phyloP scores from a whole-genome alignment of 2,888 invertebrate genomes.

The Diarsia rubi region DNA sequence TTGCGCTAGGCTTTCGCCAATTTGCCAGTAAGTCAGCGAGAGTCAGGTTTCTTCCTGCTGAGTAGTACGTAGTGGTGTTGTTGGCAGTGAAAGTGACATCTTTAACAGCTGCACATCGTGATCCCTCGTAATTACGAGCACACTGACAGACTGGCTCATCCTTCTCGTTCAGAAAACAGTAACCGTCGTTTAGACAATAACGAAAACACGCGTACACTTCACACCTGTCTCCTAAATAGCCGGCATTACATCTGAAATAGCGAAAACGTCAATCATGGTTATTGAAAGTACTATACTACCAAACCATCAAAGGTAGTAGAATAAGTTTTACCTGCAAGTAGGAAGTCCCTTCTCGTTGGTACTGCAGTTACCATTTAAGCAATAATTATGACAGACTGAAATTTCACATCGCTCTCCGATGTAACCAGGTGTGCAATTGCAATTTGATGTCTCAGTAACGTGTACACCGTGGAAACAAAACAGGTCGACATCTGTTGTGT shows the following conservation, averaged over 20 bases:
- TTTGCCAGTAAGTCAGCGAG: background rate
- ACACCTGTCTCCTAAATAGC: background rate
- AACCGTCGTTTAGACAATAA: background rate
- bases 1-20: background rate
- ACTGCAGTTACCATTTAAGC: background rate
- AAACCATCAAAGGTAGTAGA: background rate
- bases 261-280: background rate
- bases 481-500: background rate
- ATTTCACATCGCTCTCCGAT: background rate
- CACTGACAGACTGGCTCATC: background rate
- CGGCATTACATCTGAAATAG: background rate
- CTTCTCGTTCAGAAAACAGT: background rate
- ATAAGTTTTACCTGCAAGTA: conserved; percentile 4
- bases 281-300: background rate
- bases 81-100: background rate
- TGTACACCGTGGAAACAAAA: background rate
- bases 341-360: background rate
- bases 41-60: background rate
- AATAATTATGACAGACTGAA: conserved; percentile 7
- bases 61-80: background rate
- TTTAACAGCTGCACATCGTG: background rate
- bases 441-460: background rate
- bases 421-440: background rate
- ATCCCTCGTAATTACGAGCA: background rate
- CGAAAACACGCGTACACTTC: background rate